Evolutionary conservation across 2,888 invertebrate species (phyloP).

Genomic region (Pheosia tremula): DNA sequence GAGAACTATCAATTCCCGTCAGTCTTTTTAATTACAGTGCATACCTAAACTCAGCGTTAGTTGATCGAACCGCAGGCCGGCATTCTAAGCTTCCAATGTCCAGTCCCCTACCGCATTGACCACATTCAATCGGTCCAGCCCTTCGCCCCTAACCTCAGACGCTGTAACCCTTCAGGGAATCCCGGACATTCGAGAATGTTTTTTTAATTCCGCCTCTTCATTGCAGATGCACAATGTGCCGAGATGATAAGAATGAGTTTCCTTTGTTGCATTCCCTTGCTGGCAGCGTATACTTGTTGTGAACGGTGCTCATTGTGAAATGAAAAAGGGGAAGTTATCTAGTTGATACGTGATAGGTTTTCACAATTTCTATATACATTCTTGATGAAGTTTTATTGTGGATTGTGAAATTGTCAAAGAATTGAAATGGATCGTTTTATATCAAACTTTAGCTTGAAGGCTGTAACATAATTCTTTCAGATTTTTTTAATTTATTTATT

Average conservation of each 20-base stretch:
- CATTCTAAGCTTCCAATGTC: constrained; percentile 42
- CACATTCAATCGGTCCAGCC: constrained; percentile 70
- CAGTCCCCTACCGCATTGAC: constrained; percentile 59
- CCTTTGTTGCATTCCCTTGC: constrained; percentile 45
- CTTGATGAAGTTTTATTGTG: background rate
- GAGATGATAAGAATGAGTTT: constrained; percentile 57
- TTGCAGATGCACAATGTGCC: constrained; percentile 62
- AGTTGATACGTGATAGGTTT: constrained; percentile 23
- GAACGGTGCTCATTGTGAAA: constrained; percentile 18
- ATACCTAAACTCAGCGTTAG: constrained; percentile 48
- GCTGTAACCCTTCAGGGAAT: constrained; percentile 61
- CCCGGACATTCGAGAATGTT: constrained; percentile 55
- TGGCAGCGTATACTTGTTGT: constrained; percentile 16
- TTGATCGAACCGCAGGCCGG: constrained; percentile 56
- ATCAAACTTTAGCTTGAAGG: no score
- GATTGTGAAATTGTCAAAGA: background rate
- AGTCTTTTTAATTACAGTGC: constrained; percentile 33
- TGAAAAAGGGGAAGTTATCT: constrained; percentile 12
- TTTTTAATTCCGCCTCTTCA: constrained; percentile 65
- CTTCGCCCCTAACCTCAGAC: constrained; percentile 58
- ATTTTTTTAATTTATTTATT: no score
- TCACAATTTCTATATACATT: constrained; percentile 9
- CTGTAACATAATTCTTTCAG: no score
- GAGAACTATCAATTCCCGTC: constrained; percentile 32
- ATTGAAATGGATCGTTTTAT: no score